Percentiles rank a stretch among this genome's conserved stretches.
phyloP scores from a whole-genome alignment of 2,888 invertebrate species.

The Tipula lateralis region DNA sequence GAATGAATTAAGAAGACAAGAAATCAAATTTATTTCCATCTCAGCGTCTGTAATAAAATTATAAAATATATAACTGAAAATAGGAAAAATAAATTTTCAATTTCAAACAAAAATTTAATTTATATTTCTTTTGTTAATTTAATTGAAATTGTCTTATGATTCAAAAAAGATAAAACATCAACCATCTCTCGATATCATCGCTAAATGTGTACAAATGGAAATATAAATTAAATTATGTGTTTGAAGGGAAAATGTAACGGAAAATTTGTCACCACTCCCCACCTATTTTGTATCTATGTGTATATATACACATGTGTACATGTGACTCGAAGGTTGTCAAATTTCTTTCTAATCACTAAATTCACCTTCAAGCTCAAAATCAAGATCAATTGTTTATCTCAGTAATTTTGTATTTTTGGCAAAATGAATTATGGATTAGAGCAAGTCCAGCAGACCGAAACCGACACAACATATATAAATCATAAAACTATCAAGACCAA shows the following conservation, averaged over 20 bases:
- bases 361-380: not conserved
- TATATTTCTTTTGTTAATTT: constrained; percentile 13
- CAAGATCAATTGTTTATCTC: not conserved
- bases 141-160: not conserved
- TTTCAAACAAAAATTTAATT: constrained; percentile 24
- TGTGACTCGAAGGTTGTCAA: not conserved
- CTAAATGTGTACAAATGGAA: constrained; percentile 15
- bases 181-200: constrained; percentile 19
- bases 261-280: not conserved
- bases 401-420: not conserved
- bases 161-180: not conserved
- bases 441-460: not conserved
- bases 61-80: not conserved
- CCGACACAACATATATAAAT: not conserved
- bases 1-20: constrained; percentile 24
- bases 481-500: not conserved
- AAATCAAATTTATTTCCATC: constrained; percentile 14
- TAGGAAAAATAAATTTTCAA: constrained; percentile 24
- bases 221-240: not conserved
- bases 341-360: not conserved
- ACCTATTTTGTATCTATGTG: not conserved
- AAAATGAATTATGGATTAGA: not conserved
- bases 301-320: not conserved
- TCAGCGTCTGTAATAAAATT: not conserved
- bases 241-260: not conserved